These are phyloP conservation scores for Saccostrea cuccullata DNA, from an alignment of 1,140 invertebrate species.

Conservation along the genomic window DNA sequence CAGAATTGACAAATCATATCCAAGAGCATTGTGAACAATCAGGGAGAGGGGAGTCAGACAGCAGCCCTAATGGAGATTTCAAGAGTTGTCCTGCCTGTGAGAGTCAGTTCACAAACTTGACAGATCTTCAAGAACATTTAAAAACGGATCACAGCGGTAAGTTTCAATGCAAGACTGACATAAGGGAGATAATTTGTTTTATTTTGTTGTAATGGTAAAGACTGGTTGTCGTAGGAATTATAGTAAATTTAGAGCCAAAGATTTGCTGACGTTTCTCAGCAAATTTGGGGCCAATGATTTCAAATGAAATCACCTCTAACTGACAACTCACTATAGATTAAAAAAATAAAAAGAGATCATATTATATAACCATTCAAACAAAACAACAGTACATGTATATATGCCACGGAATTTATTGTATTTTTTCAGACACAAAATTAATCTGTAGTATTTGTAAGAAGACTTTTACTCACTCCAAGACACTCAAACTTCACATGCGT, in stretches of 20 bases:
- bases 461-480: slow-evolving; percentile 77
- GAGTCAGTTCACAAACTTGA: neutral
- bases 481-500: slow-evolving; percentile 78
- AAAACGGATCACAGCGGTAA: neutral
- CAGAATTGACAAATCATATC: neutral
- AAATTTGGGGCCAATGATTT: too few relatives aligned
- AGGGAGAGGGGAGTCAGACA: neutral
- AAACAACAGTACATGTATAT: too few relatives aligned
- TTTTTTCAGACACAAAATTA: slow-evolving; percentile 53
- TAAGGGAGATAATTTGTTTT: slow-evolving; percentile 1
- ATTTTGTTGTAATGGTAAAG: neutral
- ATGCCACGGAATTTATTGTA: too few relatives aligned
- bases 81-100: neutral
- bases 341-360: too few relatives aligned
- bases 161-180: neutral
- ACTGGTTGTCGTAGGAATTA: too few relatives aligned
- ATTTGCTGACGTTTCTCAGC: too few relatives aligned
- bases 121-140: slow-evolving; percentile 26
- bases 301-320: too few relatives aligned
- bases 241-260: too few relatives aligned
- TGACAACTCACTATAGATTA: too few relatives aligned
- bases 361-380: too few relatives aligned
- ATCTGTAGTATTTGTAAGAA: slow-evolving; percentile 68
- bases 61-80: neutral
- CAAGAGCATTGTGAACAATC: slow-evolving; percentile 1